Conservation (phyloP, 2,888 invertebrate genomes). For the Nymphalis polychloros region DNA sequence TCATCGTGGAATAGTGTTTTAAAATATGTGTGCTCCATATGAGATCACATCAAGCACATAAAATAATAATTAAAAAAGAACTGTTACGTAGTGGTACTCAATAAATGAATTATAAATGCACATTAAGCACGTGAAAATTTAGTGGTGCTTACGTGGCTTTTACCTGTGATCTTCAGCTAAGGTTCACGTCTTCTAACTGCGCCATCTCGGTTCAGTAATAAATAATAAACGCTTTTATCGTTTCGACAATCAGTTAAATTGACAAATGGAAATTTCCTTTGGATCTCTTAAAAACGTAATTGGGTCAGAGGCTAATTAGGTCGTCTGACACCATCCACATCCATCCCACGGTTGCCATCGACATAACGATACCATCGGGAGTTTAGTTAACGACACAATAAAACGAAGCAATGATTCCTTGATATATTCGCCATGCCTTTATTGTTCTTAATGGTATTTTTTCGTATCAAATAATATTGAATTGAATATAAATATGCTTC, state of each 20-base stretch:
- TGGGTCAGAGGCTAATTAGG: conserved; percentile 77
- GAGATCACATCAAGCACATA: no score
- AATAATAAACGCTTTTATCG: background rate
- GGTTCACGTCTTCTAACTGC: no score
- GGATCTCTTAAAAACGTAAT: conserved; percentile 58
- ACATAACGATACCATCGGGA: conserved; percentile 66
- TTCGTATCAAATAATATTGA: conserved; percentile 17
- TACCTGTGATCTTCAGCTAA: no score
- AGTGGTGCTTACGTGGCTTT: no score
- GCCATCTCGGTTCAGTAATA: background rate
- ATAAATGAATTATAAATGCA: no score
- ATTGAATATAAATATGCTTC: no score
- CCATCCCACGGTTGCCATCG: conserved; percentile 63
- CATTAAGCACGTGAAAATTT: no score
- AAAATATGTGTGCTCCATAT: no score
- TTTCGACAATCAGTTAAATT: conserved; percentile 25
- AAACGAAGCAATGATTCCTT: conserved; percentile 47
- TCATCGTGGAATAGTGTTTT: no score
- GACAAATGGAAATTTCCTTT: conserved; percentile 22
- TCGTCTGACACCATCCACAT: conserved; percentile 62
- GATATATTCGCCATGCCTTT: conserved; percentile 41
- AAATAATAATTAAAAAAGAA: no score
- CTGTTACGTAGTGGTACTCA: no score
- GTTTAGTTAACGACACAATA: conserved; percentile 61
- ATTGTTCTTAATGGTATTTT: conserved; percentile 39